Base-by-base conservation (phyloP, 2,888 invertebrate species). In the Furcula furcula region DNA sequence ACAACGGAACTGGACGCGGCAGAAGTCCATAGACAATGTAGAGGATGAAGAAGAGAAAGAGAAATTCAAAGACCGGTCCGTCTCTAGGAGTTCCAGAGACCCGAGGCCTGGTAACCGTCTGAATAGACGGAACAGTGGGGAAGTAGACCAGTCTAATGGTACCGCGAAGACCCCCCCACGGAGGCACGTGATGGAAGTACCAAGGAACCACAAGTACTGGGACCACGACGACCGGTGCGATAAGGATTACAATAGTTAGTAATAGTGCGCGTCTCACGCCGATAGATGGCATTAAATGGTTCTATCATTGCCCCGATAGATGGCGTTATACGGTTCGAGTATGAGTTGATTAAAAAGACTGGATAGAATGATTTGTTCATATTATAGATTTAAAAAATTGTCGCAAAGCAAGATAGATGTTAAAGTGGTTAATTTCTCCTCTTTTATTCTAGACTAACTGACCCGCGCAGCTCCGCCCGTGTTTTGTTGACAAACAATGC, bases 201-300 rank as follows among this genome's bases (percentile, higher is more conserved):
- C 87, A 0, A 56, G 87, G 25, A 85, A 76, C 44, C 71, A 80
- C 1, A 87, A 86, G 32, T 88, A 88, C 22, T 88, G 88, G 88
- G 87, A 86, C 46, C 88, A 88, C 13, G 88, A 88, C 22, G 88
- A 88, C 10, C 53, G 88, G 2, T 86, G 85, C 47, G 87, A 88
- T 32, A 84, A 77, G 26, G 88, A 88, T 40, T 88, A 88, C 14
- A 80, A 78, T 36, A 85, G 85, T 81, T 87, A 85, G 81, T 81
- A 59, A 37, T 22, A 13, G 1, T 39, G 22, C 10, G 16, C n/a
- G 25, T 16, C 16, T 0, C 29, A 36, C 7, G 27, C 28, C 33
- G 5, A 21, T 18, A 27, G 31, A 20, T 19, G 29, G 37, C 34
- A 29, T 32, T 40, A n/a, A n/a, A n/a, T n/a, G n/a, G n/a, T n/a